A percentile compares a stretch with the other conserved stretches of the same genome.
phyloP scores from a whole-genome alignment of 2,888 invertebrate species.

The Pyrgus malvae region DNA sequence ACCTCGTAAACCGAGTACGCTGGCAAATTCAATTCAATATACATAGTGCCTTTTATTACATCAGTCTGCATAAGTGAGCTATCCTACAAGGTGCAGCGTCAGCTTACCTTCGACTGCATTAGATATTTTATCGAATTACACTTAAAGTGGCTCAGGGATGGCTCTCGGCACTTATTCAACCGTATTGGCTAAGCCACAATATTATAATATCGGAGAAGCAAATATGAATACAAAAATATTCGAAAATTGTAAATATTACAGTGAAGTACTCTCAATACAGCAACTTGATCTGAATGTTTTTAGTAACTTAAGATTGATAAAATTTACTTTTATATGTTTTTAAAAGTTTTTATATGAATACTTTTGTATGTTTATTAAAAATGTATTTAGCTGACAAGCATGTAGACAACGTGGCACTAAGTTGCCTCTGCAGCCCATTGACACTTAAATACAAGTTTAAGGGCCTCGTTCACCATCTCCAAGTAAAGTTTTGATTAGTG shows the following conservation, averaged over 20 bases:
- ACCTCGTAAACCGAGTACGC: constrained; percentile 61
- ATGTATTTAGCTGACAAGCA: no score
- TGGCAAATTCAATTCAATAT: constrained; percentile 68
- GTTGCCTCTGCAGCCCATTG: no score
- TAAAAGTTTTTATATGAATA: no score
- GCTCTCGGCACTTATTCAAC: constrained; percentile 3
- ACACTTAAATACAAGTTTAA: no score
- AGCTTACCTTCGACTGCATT: constrained; percentile 14
- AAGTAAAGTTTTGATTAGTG: no score
- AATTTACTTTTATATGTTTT: no score
- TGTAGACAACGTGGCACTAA: no score
- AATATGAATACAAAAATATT: neutral
- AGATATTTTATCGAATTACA: constrained; percentile 22
- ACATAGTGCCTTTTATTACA: constrained; percentile 48
- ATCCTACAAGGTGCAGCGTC: constrained; percentile 16
- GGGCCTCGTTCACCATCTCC: no score
- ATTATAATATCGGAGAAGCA: neutral
- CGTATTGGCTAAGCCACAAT: neutral
- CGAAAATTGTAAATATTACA: neutral
- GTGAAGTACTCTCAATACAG: no score
- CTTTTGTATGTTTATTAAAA: no score
- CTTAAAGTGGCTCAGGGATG: constrained; percentile 15
- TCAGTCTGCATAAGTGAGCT: constrained; percentile 50
- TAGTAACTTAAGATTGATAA: no score
- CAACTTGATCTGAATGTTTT: no score